phyloP scores from a whole-genome alignment of 2,888 invertebrate genomes.

The Gymnosoma rotundatum region DNA sequence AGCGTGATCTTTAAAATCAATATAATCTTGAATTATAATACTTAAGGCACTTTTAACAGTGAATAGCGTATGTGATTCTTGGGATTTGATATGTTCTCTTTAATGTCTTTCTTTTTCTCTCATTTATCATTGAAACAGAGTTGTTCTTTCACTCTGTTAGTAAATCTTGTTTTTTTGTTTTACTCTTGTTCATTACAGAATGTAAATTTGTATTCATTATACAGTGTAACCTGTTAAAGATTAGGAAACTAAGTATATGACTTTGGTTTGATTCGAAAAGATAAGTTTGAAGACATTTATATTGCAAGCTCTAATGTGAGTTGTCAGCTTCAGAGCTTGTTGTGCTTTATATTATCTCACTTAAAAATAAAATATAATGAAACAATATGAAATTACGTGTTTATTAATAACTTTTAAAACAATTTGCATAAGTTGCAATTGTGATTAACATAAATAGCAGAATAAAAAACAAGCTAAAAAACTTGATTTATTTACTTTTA shows the following conservation, averaged over 20 bases:
- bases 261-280: slow-evolving; percentile 43
- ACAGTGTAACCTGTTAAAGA: slow-evolving; percentile 17
- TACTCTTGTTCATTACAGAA: slow-evolving; percentile 5
- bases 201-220: slow-evolving; percentile 46
- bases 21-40: slow-evolving; percentile 64
- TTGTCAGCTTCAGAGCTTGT: slow-evolving; percentile 50
- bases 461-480: too few relatives aligned
- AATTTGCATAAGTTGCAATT: too few relatives aligned
- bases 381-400: slow-evolving; percentile 24
- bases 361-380: slow-evolving; percentile 2
- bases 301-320: slow-evolving; percentile 51
- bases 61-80: slow-evolving; percentile 53
- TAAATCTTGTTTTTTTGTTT: neutral
- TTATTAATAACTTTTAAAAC: neutral
- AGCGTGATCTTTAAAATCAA: slow-evolving; percentile 68
- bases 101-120: slow-evolving; percentile 10
- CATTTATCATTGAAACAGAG: slow-evolving; percentile 41
- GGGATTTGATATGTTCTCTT: slow-evolving; percentile 42
- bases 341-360: slow-evolving; percentile 1
- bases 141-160: neutral
- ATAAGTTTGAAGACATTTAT: slow-evolving; percentile 59
- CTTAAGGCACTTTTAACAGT: slow-evolving; percentile 64
- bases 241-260: slow-evolving; percentile 57
- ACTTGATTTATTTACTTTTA: too few relatives aligned
- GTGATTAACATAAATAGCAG: too few relatives aligned